Evolutionary conservation across 2,113 vertebrate genomes (phyloP), one percentile per base, ranked within the genome.

Genomic region (Probosciger aterrimus): DNA sequence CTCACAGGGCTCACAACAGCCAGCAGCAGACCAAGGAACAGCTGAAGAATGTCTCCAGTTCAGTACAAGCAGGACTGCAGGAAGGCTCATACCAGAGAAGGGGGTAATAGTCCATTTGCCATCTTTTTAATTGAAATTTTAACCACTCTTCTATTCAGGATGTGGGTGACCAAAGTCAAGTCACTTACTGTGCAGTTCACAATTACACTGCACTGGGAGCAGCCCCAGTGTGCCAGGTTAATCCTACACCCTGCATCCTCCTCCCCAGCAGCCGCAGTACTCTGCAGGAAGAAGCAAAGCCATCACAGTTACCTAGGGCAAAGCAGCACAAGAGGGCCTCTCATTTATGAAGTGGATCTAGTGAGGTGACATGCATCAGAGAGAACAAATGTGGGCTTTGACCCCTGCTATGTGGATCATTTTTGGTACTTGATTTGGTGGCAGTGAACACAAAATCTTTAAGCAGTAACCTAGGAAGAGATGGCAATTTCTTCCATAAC

Each of bases 241-340:
- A 49, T 46, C 49, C 52, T 5, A 4, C 3, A 0, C 2, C 2
- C 11, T 3, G 0, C 24, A 0, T 9, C 49, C 39, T 47, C 23
- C 44, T 30, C 25, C 44, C 55, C 68, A 37, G 50, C 22, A 5
- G 52, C 4, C 6, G 0, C 39, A 4, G 43, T 3, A 2, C 53
- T 69, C 82, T 2, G 3, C 20, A 25, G 43, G n/a, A 18, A n/a
- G 46, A n/a, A 81, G n/a, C 39, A 47, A 49, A 76, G 27, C 49
- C 5, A 0, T 11, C 27, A 0, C 7, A 12, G 28, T 57, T 24
- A 6, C 8, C 27, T 18, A 8, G 30, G 76, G 41, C 52, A 68
- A 71, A 62, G 65, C 37, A 50, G 47, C 35, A 25, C 2, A 3
- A 52, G 86, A 57, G 17, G 33, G 14, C 41, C 20, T 89, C 50